A percentile compares a stretch with the other conserved stretches of the same genome.
Conservation (phyloP, 1,140 invertebrate genomes). For the Drosophila tsacasi region DNA sequence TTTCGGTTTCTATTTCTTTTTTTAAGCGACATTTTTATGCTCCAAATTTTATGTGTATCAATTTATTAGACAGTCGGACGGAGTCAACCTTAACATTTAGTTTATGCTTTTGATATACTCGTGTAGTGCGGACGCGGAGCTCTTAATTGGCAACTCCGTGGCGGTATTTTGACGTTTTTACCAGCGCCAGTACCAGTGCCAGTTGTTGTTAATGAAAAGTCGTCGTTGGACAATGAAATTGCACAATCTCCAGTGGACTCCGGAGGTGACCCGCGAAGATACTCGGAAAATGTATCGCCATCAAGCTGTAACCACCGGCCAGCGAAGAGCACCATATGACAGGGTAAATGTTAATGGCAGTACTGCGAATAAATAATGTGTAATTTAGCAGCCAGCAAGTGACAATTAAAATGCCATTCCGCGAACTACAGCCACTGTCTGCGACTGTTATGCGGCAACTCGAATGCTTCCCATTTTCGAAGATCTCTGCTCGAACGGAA, state of each 20-base stretch:
- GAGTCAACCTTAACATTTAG: conserved; percentile 82
- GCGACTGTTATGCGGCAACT: conserved; percentile 26
- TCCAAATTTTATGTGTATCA: conserved; percentile 82
- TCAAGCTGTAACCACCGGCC: conserved; percentile 17
- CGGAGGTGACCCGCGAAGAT: conserved; percentile 44
- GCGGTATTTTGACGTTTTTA: conserved; percentile 60
- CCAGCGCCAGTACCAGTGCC: conserved; percentile 5
- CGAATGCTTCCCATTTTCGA: conserved; percentile 42
- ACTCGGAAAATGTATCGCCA: conserved; percentile 48
- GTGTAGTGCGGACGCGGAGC: conserved; percentile 45
- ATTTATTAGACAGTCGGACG: conserved; percentile 64
- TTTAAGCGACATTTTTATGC: conserved; percentile 75
- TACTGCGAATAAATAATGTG: conserved; percentile 59
- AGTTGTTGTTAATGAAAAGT: conserved; percentile 75
- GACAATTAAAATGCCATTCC: conserved; percentile 69
- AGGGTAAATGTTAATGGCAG: conserved; percentile 54
- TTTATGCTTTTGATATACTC: conserved; percentile 63
- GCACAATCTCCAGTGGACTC: conserved; percentile 55
- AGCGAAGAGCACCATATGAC: conserved; percentile 51
- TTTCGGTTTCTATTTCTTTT: conserved; percentile 20
- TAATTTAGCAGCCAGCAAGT: conserved; percentile 62
- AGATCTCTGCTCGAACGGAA: conserved; percentile 17
- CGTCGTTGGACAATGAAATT: conserved; percentile 67
- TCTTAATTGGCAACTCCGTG: conserved; percentile 74
- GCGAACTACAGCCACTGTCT: conserved; percentile 4